Evolutionary conservation across 2,113 vertebrate species (phyloP).

Genomic region (Tringa solitaria): DNA sequence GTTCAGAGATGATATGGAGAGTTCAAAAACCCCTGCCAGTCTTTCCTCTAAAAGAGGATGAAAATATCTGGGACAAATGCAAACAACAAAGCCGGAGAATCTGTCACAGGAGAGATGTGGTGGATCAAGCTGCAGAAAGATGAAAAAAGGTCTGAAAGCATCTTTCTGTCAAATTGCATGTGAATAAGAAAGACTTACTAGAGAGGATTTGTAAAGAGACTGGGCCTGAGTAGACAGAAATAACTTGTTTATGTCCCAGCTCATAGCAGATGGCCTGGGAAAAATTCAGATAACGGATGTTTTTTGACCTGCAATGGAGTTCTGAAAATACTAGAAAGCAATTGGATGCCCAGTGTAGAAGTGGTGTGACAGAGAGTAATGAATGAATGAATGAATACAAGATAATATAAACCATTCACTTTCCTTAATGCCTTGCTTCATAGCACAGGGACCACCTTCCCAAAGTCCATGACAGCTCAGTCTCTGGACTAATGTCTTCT

Average conservation of each 20-base stretch:
- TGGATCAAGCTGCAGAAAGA: neutral
- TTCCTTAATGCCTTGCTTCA: neutral
- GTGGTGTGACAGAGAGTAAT: neutral
- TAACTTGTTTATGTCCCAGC: neutral
- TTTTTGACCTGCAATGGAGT: neutral
- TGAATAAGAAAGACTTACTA: neutral
- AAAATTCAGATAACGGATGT: neutral
- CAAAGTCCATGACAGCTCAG: neutral
- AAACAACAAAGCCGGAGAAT: neutral
- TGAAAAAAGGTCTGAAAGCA: neutral
- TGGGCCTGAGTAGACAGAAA: neutral
- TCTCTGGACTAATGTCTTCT: neutral
- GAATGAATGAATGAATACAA: neutral
- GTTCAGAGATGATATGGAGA: neutral
- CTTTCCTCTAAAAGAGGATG: neutral
- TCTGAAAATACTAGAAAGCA: neutral
- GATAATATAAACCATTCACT: neutral
- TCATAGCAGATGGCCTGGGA: neutral
- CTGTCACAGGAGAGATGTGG: neutral
- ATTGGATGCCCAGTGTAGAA: neutral
- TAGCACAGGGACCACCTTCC: neutral
- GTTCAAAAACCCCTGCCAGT: neutral
- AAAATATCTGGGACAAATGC: neutral
- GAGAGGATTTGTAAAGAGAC: neutral
- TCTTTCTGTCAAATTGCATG: neutral